Percentiles rank a stretch among this genome's conserved stretches.
Conservation (phyloP, 2,797 vertebrate species). For the Hemibagrus guttatus region DNA sequence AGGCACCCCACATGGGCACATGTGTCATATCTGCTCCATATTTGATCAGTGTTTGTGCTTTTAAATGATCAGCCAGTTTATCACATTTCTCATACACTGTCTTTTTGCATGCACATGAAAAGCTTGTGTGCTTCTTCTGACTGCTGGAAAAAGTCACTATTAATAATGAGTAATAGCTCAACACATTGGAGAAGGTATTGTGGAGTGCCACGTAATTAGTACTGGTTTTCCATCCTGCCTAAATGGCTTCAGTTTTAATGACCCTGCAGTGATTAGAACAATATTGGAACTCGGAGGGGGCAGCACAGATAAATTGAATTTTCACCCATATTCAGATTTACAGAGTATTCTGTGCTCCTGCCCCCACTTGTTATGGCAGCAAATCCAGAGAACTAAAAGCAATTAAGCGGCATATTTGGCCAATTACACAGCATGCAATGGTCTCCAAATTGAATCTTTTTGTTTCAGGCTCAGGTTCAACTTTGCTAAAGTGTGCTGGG, state of each 20-base stretch:
- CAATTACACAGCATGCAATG: constrained; percentile 53
- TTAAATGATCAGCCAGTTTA: not conserved
- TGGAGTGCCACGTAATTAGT: constrained; percentile 17
- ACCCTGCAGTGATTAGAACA: constrained; percentile 29
- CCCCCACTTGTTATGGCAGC: constrained; percentile 44
- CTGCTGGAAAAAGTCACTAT: constrained; percentile 8
- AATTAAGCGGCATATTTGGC: constrained; percentile 52
- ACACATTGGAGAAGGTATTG: constrained; percentile 7
- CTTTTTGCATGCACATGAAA: not conserved
- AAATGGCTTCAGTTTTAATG: constrained; percentile 52
- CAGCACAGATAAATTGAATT: constrained; percentile 53
- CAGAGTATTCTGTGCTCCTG: constrained; percentile 22
- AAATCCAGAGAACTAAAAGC: constrained; percentile 53
- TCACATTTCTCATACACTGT: not conserved
- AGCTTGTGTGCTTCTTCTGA: not conserved
- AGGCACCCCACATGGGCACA: no score
- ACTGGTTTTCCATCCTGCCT: constrained; percentile 37
- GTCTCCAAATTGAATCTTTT: constrained; percentile 56
- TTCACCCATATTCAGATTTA: constrained; percentile 58
- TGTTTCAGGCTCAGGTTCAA: constrained; percentile 47
- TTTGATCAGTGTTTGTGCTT: not conserved
- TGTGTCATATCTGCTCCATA: not conserved
- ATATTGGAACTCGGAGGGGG: constrained; percentile 46
- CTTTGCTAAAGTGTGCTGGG: constrained; percentile 50
- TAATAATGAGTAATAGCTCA: constrained; percentile 19